phyloP scores from a whole-genome alignment of 2,797 vertebrate species.

The Neomorphus geoffroyi region DNA sequence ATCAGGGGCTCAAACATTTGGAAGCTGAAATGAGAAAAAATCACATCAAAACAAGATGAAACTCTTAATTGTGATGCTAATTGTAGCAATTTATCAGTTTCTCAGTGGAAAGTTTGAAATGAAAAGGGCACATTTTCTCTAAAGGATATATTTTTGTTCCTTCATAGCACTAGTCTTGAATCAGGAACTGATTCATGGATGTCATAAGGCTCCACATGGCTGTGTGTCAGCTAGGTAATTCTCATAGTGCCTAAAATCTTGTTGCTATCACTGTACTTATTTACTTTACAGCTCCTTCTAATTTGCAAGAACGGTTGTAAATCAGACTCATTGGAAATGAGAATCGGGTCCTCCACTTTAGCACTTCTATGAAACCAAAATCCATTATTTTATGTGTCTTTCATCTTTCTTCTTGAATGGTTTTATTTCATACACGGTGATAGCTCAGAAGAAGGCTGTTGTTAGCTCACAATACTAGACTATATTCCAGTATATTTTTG shows the following conservation, averaged over 20 bases:
- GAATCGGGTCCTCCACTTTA: background rate
- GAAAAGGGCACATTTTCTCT: background rate
- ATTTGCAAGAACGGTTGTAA: background rate
- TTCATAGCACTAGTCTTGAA: background rate
- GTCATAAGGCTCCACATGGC: background rate
- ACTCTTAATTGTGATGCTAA: background rate
- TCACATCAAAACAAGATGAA: background rate
- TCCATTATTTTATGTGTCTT: background rate
- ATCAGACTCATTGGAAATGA: background rate
- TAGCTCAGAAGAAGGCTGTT: conserved; percentile 23
- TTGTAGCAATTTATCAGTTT: background rate
- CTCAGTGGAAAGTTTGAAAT: background rate
- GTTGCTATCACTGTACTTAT: background rate
- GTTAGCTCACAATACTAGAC: conserved; percentile 41
- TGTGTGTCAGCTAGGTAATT: background rate
- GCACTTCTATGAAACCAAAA: conserved; percentile 9
- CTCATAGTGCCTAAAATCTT: background rate
- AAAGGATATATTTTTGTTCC: background rate
- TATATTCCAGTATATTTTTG: conserved; percentile 55
- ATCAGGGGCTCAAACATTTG: background rate
- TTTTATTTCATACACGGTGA: conserved; percentile 39
- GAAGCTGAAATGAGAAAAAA: background rate
- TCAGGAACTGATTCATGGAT: background rate
- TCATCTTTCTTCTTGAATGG: background rate
- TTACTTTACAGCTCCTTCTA: background rate